Conservation (phyloP, 2,888 invertebrate species). For the Spialia ferax region DNA sequence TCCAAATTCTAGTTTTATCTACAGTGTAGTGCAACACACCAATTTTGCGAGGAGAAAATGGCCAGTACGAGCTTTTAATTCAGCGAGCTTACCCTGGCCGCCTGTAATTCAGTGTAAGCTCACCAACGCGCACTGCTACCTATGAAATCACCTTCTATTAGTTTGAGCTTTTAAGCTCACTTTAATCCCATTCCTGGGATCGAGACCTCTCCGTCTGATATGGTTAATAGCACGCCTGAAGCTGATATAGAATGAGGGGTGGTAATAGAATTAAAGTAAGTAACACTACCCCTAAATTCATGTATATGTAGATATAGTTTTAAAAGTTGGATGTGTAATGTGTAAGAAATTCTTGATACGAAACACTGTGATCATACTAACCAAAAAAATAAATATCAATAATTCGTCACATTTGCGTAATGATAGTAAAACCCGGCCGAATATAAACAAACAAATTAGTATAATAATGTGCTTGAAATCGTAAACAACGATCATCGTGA, state of each 20-base stretch:
- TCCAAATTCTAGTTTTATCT: constrained; percentile 10
- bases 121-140: constrained; percentile 25
- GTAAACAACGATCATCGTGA: constrained; percentile 37
- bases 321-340: too few relatives aligned
- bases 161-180: constrained; percentile 36
- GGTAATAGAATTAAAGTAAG: constrained; percentile 3
- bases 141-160: constrained; percentile 41
- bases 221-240: constrained; percentile 17
- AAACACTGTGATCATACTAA: background rate
- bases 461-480: constrained; percentile 13
- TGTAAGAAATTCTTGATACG: background rate
- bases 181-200: constrained; percentile 22
- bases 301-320: background rate
- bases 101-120: constrained; percentile 49
- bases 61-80: constrained; percentile 47
- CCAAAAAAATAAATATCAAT: background rate
- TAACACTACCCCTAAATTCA: background rate
- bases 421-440: background rate
- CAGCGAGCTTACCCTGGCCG: constrained; percentile 48
- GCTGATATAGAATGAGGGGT: constrained; percentile 1
- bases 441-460: constrained; percentile 18
- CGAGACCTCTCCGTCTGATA: constrained; percentile 10
- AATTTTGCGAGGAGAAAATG: constrained; percentile 19
- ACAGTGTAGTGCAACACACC: constrained; percentile 4
- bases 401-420: background rate